phyloP scores from a whole-genome alignment of 2,888 invertebrate genomes.

The Scrobipalpa costella region DNA sequence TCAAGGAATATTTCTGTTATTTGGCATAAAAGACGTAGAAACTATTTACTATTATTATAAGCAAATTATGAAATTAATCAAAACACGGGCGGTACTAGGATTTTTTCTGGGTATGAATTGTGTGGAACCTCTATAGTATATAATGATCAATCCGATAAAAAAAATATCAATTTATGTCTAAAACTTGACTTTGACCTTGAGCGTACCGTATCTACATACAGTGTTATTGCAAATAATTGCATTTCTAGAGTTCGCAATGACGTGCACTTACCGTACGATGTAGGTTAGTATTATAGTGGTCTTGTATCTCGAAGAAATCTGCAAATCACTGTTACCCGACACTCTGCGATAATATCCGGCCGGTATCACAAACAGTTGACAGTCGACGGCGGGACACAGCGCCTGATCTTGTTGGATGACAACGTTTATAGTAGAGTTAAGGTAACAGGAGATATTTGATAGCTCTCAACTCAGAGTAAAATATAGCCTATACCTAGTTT shows the following conservation, averaged over 20 bases:
- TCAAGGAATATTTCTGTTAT: no score
- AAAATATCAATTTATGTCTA: no score
- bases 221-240: neutral
- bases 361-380: slow-evolving; percentile 17
- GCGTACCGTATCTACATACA: neutral
- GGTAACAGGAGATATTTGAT: no score
- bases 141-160: no score
- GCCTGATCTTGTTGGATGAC: neutral
- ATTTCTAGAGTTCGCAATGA: neutral
- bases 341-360: slow-evolving; percentile 17
- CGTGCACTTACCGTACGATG: neutral
- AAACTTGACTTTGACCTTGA: neutral
- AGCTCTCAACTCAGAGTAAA: neutral
- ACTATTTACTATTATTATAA: no score
- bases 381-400: neutral
- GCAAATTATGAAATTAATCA: no score
- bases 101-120: no score
- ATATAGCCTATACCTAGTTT: neutral
- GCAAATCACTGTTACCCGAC: slow-evolving; percentile 21
- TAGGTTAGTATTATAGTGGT: slow-evolving; percentile 2
- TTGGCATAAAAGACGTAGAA: no score
- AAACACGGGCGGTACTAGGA: no score
- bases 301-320: slow-evolving; percentile 7
- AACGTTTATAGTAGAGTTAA: neutral
- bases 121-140: no score